Percentiles rank a stretch among this genome's conserved stretches.
phyloP scores from a whole-genome alignment of 2,113 vertebrate species.

The Tyrannus savana region DNA sequence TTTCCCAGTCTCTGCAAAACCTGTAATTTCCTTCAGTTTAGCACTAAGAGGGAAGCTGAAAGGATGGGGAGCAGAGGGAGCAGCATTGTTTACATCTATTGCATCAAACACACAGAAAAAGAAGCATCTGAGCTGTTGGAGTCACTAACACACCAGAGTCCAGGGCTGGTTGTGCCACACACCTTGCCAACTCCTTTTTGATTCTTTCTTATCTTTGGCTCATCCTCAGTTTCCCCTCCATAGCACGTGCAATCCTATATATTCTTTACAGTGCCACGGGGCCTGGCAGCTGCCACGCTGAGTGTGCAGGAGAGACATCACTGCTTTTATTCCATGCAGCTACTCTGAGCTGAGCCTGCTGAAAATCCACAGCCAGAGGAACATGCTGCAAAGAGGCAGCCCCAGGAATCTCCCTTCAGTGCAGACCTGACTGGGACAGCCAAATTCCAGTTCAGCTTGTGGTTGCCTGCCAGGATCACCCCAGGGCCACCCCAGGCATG shows the following conservation, averaged over 20 bases:
- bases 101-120: not conserved
- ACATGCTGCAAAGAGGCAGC: accelerated
- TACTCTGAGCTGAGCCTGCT: not conserved
- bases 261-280: accelerated
- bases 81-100: not conserved
- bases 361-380: not conserved
- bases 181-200: not conserved
- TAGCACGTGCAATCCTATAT: accelerated
- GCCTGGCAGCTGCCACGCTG: accelerated
- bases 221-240: not conserved
- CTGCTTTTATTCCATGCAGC: not conserved
- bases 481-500: not conserved
- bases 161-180: not conserved
- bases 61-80: not conserved
- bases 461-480: not conserved
- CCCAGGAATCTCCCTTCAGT: not conserved
- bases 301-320: not conserved
- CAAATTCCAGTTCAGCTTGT: not conserved
- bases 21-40: not conserved
- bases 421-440: not conserved
- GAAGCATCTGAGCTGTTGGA: not conserved
- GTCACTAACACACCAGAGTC: not conserved
- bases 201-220: not conserved
- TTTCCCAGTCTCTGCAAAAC: not conserved
- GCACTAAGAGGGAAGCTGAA: not conserved